Percentiles rank a stretch among this genome's conserved stretches.
These are phyloP conservation scores for Exaiptasia diaphana DNA, from an alignment of 64 coral and sea anemone genomes.

Conservation along the genomic window DNA sequence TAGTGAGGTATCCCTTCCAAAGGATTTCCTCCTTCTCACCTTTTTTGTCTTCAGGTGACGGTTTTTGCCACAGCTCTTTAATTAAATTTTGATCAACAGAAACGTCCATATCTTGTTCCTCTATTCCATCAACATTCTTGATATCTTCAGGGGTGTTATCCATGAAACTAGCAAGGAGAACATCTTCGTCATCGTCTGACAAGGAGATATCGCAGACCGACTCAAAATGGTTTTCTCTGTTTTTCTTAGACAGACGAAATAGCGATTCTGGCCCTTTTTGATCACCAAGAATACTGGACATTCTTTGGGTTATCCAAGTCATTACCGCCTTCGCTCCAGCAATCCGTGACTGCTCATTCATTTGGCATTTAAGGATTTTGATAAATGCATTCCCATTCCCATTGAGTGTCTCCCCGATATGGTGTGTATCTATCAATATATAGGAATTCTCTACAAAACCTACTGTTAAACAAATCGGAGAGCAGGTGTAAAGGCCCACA, in stretches of 20 bases:
- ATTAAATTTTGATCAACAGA: no score
- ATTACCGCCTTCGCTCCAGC: neutral
- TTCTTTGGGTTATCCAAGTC: neutral
- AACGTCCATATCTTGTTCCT: neutral
- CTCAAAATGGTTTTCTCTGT: neutral
- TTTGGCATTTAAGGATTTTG: neutral
- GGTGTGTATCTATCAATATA: constrained; percentile 6
- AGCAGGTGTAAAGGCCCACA: neutral
- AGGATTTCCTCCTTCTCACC: neutral
- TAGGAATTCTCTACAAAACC: neutral
- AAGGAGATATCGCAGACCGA: neutral
- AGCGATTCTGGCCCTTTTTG: neutral
- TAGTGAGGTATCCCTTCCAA: constrained; percentile 49
- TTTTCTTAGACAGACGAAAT: neutral
- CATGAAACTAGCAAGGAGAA: neutral
- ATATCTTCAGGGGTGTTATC: neutral
- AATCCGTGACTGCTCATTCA: neutral
- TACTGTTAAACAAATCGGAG: neutral
- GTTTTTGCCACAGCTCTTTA: no score
- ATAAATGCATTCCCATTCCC: constrained; percentile 1
- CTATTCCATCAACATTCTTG: neutral
- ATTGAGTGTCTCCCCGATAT: neutral
- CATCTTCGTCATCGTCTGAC: neutral
- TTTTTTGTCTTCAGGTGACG: neutral
- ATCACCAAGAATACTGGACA: neutral